A percentile compares a stretch with the other conserved stretches of the same genome.
Conservation (phyloP, 2,113 vertebrate genomes). For the Rhynchomys soricoides region DNA sequence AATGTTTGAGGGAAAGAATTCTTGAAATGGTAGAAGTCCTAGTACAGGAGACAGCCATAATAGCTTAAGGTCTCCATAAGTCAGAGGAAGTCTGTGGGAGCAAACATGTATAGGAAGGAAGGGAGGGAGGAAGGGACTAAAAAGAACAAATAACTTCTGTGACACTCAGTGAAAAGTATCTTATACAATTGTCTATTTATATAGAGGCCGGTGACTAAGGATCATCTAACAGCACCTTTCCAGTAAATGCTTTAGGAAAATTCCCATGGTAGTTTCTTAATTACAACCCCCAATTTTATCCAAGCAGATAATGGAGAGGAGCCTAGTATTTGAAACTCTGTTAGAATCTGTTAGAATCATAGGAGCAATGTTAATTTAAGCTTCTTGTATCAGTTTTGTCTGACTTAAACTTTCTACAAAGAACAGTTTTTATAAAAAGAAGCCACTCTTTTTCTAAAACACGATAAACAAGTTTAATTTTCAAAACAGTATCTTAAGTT, state of each 20-base stretch:
- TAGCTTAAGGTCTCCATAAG: constrained; percentile 36
- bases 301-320: constrained; percentile 28
- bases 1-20: constrained; percentile 31
- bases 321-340: not conserved
- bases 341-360: constrained; percentile 35
- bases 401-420: constrained; percentile 47
- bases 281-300: constrained; percentile 39
- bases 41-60: not conserved
- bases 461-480: constrained; percentile 23
- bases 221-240: not conserved
- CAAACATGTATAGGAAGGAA: not conserved
- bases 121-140: not conserved
- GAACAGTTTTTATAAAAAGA: not conserved
- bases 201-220: not conserved
- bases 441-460: constrained; percentile 19
- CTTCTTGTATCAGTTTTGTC: constrained; percentile 24
- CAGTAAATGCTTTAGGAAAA: constrained; percentile 12
- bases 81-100: not conserved
- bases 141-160: not conserved
- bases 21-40: not conserved
- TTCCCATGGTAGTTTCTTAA: constrained; percentile 54
- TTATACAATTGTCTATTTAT: not conserved
- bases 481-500: not conserved
- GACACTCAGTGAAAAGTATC: not conserved
- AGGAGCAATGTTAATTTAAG: constrained; percentile 23